These are phyloP conservation scores for Eriocheir sinensis DNA, from an alignment of 1,140 invertebrate genomes.

Conservation along the genomic window DNA sequence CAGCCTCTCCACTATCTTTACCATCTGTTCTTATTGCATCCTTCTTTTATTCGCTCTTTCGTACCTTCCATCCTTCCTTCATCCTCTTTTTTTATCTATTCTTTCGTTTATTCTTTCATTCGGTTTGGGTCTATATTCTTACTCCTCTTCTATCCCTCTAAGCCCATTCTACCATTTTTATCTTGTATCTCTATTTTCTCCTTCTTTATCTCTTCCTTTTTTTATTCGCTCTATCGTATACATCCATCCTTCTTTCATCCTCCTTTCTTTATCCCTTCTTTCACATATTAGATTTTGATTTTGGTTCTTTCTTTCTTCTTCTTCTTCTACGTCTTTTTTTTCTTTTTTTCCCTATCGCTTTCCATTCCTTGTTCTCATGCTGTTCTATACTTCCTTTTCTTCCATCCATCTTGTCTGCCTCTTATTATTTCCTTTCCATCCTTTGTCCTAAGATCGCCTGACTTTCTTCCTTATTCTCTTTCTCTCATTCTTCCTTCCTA, in stretches of 20 bases:
- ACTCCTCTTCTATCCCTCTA: background rate
- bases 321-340: background rate
- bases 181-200: background rate
- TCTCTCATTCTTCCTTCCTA: too few relatives aligned
- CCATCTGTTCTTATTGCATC: too few relatives aligned
- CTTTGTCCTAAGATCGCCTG: background rate
- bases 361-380: background rate
- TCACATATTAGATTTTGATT: too few relatives aligned
- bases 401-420: background rate
- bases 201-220: conserved; percentile 1
- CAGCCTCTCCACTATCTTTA: too few relatives aligned
- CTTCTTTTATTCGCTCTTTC: too few relatives aligned
- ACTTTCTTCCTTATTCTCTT: too few relatives aligned
- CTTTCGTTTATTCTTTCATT: background rate
- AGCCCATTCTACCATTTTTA: background rate
- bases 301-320: too few relatives aligned
- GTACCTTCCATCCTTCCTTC: too few relatives aligned
- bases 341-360: conserved; percentile 11
- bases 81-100: background rate
- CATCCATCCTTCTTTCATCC: too few relatives aligned
- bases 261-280: too few relatives aligned
- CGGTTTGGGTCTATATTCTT: background rate
- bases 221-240: background rate
- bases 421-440: background rate
- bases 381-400: background rate